Conservation (phyloP, 2,888 invertebrate genomes). For the Polydesmus complanatus region DNA sequence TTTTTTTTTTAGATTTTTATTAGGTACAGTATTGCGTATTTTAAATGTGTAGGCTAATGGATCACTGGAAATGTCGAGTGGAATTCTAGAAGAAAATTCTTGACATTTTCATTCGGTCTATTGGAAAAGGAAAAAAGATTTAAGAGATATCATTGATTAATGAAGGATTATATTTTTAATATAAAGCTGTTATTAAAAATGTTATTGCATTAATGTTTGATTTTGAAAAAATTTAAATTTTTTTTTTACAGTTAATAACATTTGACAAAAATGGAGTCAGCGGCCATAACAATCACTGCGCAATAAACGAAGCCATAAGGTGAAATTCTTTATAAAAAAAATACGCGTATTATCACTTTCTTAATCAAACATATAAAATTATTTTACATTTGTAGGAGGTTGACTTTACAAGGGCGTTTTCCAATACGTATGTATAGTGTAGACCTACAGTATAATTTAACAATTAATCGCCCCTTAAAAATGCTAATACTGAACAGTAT, state of each 20-base stretch:
- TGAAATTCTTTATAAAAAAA: constrained; percentile 18
- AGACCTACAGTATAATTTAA: no score
- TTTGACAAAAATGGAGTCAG: constrained; percentile 92
- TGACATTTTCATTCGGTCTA: no score
- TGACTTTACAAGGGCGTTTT: constrained; percentile 23
- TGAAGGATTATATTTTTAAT: no score
- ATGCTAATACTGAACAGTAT: no score
- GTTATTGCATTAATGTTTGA: neutral
- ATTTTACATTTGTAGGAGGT: constrained; percentile 10
- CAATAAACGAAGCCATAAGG: constrained; percentile 27
- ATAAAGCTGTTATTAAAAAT: neutral
- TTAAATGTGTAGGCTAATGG: no score
- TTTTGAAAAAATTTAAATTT: constrained; percentile 10
- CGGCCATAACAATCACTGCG: constrained; percentile 79
- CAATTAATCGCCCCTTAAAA: no score
- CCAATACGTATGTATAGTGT: constrained; percentile 27
- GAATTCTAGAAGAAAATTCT: no score
- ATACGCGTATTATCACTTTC: no score
- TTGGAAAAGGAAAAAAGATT: no score
- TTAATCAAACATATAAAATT: neutral
- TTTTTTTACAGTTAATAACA: constrained; percentile 49
- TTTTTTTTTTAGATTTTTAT: neutral
- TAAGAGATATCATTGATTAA: no score
- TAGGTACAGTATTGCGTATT: no score
- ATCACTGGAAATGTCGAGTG: no score